phyloP scores from a whole-genome alignment of 2,113 vertebrate genomes.

The Excalfactoria chinensis region DNA sequence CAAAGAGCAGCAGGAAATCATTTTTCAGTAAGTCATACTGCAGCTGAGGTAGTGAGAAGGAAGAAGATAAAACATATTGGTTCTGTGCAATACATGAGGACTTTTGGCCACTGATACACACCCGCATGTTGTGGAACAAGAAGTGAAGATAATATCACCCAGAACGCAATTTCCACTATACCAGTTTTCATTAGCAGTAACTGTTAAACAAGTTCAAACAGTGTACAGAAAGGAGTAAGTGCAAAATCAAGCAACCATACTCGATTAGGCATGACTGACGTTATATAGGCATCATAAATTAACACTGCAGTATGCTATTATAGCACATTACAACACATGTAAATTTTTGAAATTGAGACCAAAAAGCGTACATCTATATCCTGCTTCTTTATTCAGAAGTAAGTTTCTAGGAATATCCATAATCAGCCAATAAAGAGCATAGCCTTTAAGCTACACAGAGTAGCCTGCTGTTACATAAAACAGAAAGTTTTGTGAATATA shows the following conservation, averaged over 20 bases:
- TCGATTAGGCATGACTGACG: neutral
- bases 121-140: neutral
- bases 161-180: neutral
- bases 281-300: neutral
- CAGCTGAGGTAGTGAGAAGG: neutral
- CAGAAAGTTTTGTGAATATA: neutral
- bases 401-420: neutral
- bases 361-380: neutral
- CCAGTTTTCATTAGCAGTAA: neutral
- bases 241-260: neutral
- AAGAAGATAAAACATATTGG: neutral
- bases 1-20: neutral
- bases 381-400: neutral
- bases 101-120: neutral
- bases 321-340: neutral
- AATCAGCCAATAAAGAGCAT: neutral
- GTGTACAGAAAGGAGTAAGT: neutral
- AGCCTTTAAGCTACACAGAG: neutral
- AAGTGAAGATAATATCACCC: neutral
- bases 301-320: rapidly evolving
- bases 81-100: neutral
- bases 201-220: neutral
- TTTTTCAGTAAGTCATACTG: neutral
- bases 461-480: neutral
- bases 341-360: neutral